phyloP scores from a whole-genome alignment of 2,888 invertebrate species.

The Lydus trimaculatus region DNA sequence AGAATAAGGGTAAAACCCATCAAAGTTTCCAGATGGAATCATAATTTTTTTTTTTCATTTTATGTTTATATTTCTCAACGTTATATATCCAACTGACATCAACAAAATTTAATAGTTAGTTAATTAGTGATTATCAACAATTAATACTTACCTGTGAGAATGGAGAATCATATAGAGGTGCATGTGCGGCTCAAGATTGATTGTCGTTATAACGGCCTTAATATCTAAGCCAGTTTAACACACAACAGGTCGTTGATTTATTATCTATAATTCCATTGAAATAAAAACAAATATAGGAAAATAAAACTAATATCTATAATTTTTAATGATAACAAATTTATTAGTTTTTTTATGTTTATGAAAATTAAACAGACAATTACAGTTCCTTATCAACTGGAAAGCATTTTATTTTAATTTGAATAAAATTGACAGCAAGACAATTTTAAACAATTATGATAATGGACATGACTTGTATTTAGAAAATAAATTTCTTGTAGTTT shows the following conservation, averaged over 20 bases:
- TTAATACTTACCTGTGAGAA: conserved; percentile 8
- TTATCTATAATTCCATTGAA: not conserved
- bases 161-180: not conserved
- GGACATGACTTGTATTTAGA: not conserved
- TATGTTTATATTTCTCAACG: not conserved
- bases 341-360: not conserved
- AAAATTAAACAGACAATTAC: not conserved
- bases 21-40: conserved; percentile 3
- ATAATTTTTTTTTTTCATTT: not conserved
- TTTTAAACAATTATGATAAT: not conserved
- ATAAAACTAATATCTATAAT: not conserved
- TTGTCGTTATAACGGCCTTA: conserved; percentile 6
- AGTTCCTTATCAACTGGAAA: not conserved
- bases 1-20: conserved; percentile 24
- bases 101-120: not conserved
- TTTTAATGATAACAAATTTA: not conserved
- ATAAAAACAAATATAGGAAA: not conserved
- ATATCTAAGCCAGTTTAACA: not conserved
- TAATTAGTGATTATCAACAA: conserved; percentile 4
- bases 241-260: conserved; percentile 4
- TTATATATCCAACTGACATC: not conserved
- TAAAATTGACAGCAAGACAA: not conserved
- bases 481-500: not conserved
- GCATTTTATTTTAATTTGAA: not conserved
- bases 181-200: conserved; percentile 1